phyloP scores from a whole-genome alignment of 2,888 invertebrate species.

The Cerastoderma edule region DNA sequence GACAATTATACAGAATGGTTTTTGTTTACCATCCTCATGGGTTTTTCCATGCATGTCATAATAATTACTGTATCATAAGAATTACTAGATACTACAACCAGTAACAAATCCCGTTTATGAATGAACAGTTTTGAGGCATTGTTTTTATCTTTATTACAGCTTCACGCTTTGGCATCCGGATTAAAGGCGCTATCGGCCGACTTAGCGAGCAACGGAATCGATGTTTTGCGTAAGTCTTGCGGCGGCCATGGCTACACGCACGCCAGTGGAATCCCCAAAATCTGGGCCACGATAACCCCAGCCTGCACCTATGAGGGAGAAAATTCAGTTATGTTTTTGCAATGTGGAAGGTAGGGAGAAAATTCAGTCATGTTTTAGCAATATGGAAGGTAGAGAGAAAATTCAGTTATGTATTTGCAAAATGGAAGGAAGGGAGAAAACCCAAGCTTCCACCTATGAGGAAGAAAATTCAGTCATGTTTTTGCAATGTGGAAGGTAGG shows the following conservation, averaged over 20 bases:
- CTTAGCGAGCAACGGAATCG: constrained; percentile 90
- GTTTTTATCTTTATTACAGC: constrained; percentile 86
- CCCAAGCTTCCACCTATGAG: no score
- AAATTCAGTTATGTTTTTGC: constrained; percentile 95
- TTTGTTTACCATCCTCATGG: no score
- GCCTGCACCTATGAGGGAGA: constrained; percentile 98
- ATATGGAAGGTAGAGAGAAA: constrained; percentile 87
- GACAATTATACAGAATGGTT: no score
- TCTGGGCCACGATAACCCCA: constrained; percentile 93
- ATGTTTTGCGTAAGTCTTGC: constrained; percentile 94
- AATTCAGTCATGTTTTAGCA: constrained; percentile 94
- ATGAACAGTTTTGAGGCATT: no score
- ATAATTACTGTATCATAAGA: no score
- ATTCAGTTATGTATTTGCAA: no score
- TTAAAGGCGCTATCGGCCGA: constrained; percentile 92
- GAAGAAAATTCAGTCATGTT: no score
- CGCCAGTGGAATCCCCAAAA: constrained; percentile 91
- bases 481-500: no score
- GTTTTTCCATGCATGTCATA: no score
- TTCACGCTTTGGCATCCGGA: constrained; percentile 96
- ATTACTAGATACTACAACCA: no score
- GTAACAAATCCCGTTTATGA: no score
- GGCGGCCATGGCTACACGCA: constrained; percentile 95
- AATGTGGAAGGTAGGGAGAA: constrained; percentile 88
- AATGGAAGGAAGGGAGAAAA: no score